Percentiles rank a stretch among this genome's conserved stretches.
phyloP scores from a whole-genome alignment of 2,797 vertebrate species.

The Trachurus trachurus region DNA sequence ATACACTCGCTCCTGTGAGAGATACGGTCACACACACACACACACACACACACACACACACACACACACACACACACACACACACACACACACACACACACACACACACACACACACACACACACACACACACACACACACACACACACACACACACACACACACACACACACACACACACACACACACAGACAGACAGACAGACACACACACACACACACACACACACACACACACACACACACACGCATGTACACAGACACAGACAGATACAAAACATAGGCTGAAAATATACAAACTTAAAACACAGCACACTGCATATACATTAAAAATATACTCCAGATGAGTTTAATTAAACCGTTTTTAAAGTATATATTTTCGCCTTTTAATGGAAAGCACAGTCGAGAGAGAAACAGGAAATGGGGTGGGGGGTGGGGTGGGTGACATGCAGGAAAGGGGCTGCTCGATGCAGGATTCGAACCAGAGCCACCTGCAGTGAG shows the following conservation, averaged over 20 bases:
- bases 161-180: neutral
- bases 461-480: too few species aligned
- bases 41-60: neutral
- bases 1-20: constrained; percentile 29
- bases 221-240: neutral
- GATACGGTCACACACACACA: constrained; percentile 6
- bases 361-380: too few species aligned
- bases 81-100: neutral
- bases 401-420: too few species aligned
- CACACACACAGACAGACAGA: too few species aligned
- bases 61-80: neutral
- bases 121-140: neutral
- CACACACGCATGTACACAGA: neutral
- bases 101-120: neutral
- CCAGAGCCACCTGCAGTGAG: too few species aligned
- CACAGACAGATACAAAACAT: neutral
- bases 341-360: neutral
- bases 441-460: too few species aligned
- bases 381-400: too few species aligned
- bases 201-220: neutral
- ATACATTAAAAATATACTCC: neutral
- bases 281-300: neutral
- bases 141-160: neutral
- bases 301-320: neutral
- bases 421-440: too few species aligned